These are phyloP conservation scores for Lepidostoma basale DNA, from an alignment of 1,140 invertebrate species.

Conservation along the genomic window DNA sequence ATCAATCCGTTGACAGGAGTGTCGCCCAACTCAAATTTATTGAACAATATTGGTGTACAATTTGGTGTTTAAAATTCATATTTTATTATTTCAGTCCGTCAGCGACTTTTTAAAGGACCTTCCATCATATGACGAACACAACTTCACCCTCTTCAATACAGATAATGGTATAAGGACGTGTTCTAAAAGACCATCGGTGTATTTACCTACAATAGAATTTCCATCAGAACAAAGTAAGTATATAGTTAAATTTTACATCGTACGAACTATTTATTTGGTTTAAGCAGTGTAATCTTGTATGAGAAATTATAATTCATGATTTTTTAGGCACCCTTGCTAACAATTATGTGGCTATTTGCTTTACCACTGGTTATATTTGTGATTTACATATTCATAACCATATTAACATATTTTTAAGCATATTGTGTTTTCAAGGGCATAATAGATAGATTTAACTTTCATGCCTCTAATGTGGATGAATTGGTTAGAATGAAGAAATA, in stretches of 20 bases:
- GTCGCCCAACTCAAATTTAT: not conserved
- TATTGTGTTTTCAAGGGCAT: no score
- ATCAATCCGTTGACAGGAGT: not conserved
- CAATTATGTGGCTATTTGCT: no score
- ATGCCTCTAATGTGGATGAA: no score
- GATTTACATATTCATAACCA: no score
- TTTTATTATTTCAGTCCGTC: conserved; percentile 66
- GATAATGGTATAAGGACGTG: conserved; percentile 83
- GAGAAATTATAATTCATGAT: not conserved
- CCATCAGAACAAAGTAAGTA: conserved; percentile 85
- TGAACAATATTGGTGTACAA: not conserved
- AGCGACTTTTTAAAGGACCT: conserved; percentile 90
- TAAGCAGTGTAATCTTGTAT: not conserved
- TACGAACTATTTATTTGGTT: not conserved
- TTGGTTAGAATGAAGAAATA: no score
- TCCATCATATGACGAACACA: conserved; percentile 88
- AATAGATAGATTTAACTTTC: no score
- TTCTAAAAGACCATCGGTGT: conserved; percentile 86
- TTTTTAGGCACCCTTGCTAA: conserved; percentile 19
- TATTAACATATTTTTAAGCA: no score
- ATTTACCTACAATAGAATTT: conserved; percentile 87
- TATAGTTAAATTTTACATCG: no score
- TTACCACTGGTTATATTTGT: no score
- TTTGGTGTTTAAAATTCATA: no score
- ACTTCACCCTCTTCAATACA: conserved; percentile 88